A percentile compares a stretch with the other conserved stretches of the same genome.
phyloP scores from a whole-genome alignment of 2,888 invertebrate genomes.

The Nasonia oneida region DNA sequence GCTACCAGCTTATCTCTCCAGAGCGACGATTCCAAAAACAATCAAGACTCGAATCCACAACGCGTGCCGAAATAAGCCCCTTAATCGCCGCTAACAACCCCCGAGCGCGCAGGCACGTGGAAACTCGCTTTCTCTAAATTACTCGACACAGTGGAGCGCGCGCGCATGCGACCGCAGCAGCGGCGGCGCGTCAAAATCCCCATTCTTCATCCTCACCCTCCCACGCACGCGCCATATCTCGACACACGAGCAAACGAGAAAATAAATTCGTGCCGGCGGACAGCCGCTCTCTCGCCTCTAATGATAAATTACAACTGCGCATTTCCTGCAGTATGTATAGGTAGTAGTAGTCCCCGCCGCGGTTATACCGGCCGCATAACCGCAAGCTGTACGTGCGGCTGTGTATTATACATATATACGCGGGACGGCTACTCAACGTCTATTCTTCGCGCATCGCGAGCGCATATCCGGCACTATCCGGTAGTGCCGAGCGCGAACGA shows the following conservation, averaged over 20 bases:
- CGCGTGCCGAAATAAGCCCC: neutral
- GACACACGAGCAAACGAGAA: conserved; percentile 32
- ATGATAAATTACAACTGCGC: conserved; percentile 62
- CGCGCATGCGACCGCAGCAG: conserved; percentile 32
- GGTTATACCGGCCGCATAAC: neutral
- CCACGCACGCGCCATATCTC: conserved; percentile 10
- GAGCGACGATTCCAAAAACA: neutral
- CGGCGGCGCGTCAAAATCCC: conserved; percentile 46
- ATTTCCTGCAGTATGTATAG: conserved; percentile 30
- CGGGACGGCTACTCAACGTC: conserved; percentile 60
- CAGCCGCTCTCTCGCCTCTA: conserved; percentile 34
- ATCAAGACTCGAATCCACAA: neutral
- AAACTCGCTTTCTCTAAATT: conserved; percentile 1
- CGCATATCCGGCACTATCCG: conserved; percentile 66
- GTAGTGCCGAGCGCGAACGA: conserved; percentile 67
- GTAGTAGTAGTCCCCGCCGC: neutral
- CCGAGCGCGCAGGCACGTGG: neutral
- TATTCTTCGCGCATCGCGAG: conserved; percentile 54
- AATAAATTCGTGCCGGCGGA: conserved; percentile 50
- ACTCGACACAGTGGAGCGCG: neutral
- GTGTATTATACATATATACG: neutral
- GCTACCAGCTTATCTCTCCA: too few species aligned
- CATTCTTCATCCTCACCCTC: conserved; percentile 43
- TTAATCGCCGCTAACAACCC: conserved; percentile 53
- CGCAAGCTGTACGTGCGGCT: too few species aligned